A percentile compares a stretch with the other conserved stretches of the same genome.
Evolutionary conservation across 2,797 vertebrate genomes (phyloP).

Genomic region (Sylvia borin): DNA sequence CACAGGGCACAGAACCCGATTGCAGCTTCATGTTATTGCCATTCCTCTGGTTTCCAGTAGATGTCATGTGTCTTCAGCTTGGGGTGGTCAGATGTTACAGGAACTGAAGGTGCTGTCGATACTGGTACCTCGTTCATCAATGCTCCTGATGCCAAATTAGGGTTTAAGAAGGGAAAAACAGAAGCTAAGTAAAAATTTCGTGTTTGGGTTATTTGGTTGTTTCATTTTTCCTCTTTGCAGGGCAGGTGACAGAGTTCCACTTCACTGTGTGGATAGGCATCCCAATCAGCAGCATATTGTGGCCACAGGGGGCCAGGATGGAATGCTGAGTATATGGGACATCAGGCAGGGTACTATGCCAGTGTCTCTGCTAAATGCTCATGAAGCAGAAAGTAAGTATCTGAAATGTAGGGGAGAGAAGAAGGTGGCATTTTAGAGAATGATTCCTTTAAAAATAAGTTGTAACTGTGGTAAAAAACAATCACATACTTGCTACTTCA

Average conservation of each 20-base stretch:
- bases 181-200: neutral
- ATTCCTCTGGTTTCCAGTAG: neutral
- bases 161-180: neutral
- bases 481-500: neutral
- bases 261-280: conserved; percentile 95
- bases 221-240: conserved; percentile 59
- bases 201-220: neutral
- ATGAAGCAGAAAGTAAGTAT: conserved; percentile 93
- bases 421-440: neutral
- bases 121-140: neutral
- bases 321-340: conserved; percentile 97
- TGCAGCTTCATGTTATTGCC: neutral
- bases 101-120: fast-evolving
- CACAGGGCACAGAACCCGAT: neutral
- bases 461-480: neutral
- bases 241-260: conserved; percentile 89
- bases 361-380: conserved; percentile 92
- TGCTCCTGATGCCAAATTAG: neutral
- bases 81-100: neutral
- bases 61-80: neutral
- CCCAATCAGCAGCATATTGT: conserved; percentile 97
- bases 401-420: neutral
- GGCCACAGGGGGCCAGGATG: conserved; percentile 94
- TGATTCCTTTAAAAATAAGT: neutral
- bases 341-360: conserved; percentile 90